A percentile compares a stretch with the other conserved stretches of the same genome.
Conservation (phyloP, 2,888 invertebrate genomes). For the Cheilosia pagana region DNA sequence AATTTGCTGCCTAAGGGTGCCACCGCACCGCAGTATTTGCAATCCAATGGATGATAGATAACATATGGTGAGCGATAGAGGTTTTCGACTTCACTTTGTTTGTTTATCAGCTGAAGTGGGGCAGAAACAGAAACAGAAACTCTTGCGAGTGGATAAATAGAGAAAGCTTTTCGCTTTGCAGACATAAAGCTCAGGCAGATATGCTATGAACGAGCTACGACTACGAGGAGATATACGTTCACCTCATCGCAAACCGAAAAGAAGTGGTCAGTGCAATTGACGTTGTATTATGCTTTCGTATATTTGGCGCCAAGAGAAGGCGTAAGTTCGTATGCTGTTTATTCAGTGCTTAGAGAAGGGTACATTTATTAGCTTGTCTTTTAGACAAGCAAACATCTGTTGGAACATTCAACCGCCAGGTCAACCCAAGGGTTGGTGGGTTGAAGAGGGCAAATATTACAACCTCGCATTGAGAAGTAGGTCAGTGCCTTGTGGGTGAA, state of each 20-base stretch:
- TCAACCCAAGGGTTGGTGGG: not conserved
- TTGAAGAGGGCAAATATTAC: slow-evolving; percentile 7
- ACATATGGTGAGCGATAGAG: slow-evolving; percentile 36
- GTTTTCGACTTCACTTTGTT: slow-evolving; percentile 40
- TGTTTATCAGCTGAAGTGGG: not conserved
- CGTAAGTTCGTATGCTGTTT: not conserved
- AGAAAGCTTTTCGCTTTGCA: slow-evolving; percentile 51
- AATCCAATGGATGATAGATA: slow-evolving; percentile 17
- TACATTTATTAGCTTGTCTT: not conserved
- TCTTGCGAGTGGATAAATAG: not conserved
- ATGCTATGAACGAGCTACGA: not conserved
- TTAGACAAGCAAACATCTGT: slow-evolving; percentile 28
- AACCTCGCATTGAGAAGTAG: slow-evolving; percentile 2
- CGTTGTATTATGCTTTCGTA: not conserved
- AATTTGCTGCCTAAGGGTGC: slow-evolving; percentile 9
- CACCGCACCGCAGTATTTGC: slow-evolving; percentile 5
- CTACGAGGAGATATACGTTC: not conserved
- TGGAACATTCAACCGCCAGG: slow-evolving; percentile 10
- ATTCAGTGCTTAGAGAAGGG: not conserved
- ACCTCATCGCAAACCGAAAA: slow-evolving; percentile 22
- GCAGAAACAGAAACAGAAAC: not conserved
- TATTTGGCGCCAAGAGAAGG: slow-evolving; percentile 49
- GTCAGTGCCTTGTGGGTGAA: slow-evolving; percentile 17
- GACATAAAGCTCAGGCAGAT: slow-evolving; percentile 25
- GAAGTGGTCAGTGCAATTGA: slow-evolving; percentile 41